These are phyloP conservation scores for Heterodera schachtii DNA, from an alignment of 1,140 invertebrate species.

Conservation along the genomic window DNA sequence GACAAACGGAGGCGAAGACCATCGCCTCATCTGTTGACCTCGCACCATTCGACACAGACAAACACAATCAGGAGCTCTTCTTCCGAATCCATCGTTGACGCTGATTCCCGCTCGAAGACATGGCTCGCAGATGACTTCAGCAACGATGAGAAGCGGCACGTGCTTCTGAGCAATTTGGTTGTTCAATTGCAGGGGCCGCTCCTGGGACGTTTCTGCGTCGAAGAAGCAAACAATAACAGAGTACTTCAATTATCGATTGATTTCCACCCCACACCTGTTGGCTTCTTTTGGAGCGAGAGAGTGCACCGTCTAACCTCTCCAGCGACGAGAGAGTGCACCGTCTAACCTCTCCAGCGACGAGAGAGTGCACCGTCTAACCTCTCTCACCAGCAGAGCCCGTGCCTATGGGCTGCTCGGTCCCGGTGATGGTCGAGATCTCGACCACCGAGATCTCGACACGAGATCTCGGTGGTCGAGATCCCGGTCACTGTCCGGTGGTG, in stretches of 20 bases:
- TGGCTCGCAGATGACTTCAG: slow-evolving; percentile 6
- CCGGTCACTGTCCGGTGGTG: too few relatives aligned
- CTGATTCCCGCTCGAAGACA: slow-evolving; percentile 16
- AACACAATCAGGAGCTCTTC: neutral
- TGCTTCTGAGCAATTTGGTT: neutral
- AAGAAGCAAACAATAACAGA: slow-evolving; percentile 10
- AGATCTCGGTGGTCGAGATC: too few relatives aligned
- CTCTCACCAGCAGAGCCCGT: too few relatives aligned
- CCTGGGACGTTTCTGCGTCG: slow-evolving; percentile 2
- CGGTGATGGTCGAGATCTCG: too few relatives aligned
- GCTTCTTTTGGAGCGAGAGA: too few relatives aligned
- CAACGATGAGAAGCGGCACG: neutral
- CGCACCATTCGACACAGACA: slow-evolving; percentile 4
- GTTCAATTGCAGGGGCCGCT: neutral
- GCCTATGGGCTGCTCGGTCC: too few relatives aligned
- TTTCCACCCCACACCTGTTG: neutral
- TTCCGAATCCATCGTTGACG: neutral
- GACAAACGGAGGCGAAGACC: too few relatives aligned
- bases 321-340: too few relatives aligned
- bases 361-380: too few relatives aligned
- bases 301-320: too few relatives aligned
- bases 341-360: too few relatives aligned
- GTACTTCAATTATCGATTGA: neutral
- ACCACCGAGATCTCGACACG: too few relatives aligned
- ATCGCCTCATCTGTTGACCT: neutral